Evolutionary conservation across 2,797 vertebrate genomes (phyloP).

Genomic region (Eulemur albifrons): DNA sequence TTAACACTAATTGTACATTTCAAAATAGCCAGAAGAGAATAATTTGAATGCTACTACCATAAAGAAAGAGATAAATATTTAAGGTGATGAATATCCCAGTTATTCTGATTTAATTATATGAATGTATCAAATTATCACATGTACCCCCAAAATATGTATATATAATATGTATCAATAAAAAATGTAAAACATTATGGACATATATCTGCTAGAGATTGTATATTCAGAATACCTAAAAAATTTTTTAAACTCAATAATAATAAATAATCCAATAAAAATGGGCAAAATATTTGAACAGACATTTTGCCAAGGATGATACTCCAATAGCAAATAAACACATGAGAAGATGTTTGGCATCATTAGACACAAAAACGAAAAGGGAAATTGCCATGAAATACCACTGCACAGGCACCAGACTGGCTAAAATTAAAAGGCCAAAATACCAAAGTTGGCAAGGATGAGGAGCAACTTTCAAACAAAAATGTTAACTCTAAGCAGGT

Average conservation of each 20-base stretch:
- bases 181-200: background rate
- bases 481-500: no score
- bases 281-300: background rate
- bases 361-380: background rate
- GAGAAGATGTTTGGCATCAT: background rate
- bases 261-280: background rate
- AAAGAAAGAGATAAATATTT: background rate
- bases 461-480: accelerated
- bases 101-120: background rate
- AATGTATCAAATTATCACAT: background rate
- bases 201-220: background rate
- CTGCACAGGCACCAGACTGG: background rate
- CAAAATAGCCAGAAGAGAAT: background rate
- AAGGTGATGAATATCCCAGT: background rate
- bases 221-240: background rate
- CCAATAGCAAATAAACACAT: background rate
- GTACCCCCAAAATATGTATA: background rate
- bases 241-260: background rate
- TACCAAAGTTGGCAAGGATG: background rate
- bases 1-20: background rate
- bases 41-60: background rate
- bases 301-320: background rate
- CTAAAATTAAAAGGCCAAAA: background rate
- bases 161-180: background rate
- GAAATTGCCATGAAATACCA: background rate